Conservation (phyloP, 1,140 invertebrate species). For the Telenomus remus region DNA sequence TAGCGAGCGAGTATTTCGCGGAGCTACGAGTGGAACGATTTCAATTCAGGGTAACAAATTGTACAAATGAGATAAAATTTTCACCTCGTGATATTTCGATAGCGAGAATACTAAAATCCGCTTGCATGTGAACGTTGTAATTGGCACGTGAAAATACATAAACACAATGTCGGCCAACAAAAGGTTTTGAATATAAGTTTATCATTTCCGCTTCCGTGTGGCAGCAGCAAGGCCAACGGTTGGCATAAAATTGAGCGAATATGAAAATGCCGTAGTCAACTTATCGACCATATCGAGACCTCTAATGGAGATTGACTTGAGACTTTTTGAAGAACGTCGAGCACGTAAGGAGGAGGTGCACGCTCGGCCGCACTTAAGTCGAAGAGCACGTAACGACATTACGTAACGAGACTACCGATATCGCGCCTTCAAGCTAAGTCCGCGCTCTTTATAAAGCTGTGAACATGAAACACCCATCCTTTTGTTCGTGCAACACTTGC, state of each 20-base stretch:
- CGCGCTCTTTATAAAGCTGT: conserved; percentile 37
- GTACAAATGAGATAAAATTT: too few species aligned
- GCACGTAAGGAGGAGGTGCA: conserved; percentile 53
- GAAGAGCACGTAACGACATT: conserved; percentile 55
- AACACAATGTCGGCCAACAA: conserved; percentile 12
- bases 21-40: too few species aligned
- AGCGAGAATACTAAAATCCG: background rate
- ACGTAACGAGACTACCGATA: conserved; percentile 45
- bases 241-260: conserved; percentile 57
- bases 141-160: conserved; percentile 27
- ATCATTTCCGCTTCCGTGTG: conserved; percentile 54
- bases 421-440: conserved; percentile 30
- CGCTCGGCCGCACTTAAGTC: conserved; percentile 50
- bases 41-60: too few species aligned
- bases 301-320: conserved; percentile 61
- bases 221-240: conserved; percentile 38
- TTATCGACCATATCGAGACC: conserved; percentile 61
- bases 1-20: too few species aligned
- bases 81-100: background rate
- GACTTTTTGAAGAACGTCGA: conserved; percentile 47
- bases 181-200: conserved; percentile 51
- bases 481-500: conserved; percentile 28
- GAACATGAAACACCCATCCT: conserved; percentile 38
- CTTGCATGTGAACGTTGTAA: conserved; percentile 9
- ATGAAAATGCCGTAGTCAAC: conserved; percentile 56